phyloP scores from a whole-genome alignment of 92 coral and sea anemone species.

The Zoanthus sociatus region DNA sequence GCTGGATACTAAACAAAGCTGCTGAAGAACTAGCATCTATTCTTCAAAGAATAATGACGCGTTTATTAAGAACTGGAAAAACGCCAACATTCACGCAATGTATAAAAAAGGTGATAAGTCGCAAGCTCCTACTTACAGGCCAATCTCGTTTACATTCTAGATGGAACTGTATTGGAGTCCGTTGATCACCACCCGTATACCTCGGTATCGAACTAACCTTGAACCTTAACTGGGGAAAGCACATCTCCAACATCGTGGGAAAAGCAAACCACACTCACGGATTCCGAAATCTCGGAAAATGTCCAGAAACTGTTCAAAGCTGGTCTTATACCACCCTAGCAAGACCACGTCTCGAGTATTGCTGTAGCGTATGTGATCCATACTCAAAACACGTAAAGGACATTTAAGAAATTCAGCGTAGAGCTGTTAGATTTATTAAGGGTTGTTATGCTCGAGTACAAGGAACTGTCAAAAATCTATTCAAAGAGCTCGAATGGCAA shows the following conservation, averaged over 20 bases:
- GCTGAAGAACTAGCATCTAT: conserved; percentile 50
- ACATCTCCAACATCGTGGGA: no score
- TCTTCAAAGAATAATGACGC: not conserved
- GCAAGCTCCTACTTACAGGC: not conserved
- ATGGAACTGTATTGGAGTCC: not conserved
- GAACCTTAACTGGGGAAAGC: not conserved
- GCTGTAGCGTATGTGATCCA: not conserved
- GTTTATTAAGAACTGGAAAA: conserved; percentile 12
- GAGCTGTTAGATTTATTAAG: no score
- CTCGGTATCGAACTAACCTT: not conserved
- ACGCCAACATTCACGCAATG: not conserved
- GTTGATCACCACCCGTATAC: not conserved
- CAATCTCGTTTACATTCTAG: not conserved
- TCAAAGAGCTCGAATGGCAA: not conserved
- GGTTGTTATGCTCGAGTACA: no score
- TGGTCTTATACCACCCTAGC: no score
- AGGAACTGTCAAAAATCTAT: not conserved
- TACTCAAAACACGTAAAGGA: no score
- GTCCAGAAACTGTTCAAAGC: no score
- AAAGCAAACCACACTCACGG: not conserved
- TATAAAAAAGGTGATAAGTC: not conserved
- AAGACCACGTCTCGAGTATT: no score
- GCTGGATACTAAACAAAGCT: not conserved
- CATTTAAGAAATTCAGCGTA: no score
- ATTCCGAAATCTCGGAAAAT: not conserved